Evolutionary conservation across 53 echinoderm and acorn worm genomes (phyloP), one percentile per base, ranked within the genome.

Genomic region (Antedon mediterranea): DNA sequence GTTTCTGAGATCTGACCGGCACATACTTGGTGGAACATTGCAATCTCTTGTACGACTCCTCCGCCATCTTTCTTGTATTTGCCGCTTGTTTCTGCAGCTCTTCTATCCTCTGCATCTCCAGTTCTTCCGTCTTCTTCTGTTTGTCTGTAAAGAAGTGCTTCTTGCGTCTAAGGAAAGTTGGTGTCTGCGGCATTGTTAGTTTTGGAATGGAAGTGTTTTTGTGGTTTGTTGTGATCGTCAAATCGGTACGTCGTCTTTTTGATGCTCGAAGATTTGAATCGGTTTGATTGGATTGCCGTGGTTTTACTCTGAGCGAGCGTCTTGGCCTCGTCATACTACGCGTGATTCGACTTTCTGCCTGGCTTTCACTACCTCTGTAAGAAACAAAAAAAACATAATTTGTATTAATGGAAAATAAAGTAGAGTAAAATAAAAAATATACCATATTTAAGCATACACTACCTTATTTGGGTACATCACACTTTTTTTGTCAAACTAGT

Each of bases 61-160:
- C 83, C 33, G 93, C 81, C 71, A 86, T 73, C 71, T 90, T 85
- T 73, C 88, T 80, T 9, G 76, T 81, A 32, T 83, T 85, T 18
- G 79, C 90, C 71, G 88, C 72, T 57, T 88, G 72, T 28, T 86
- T 72, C 34, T 84, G 81, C 57, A 84, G 78, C 72, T 84, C 74
- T 13, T 80, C 90, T 18, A 93, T 90, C 74, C 31, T 81, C 78
- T 93, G 90, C 78, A 93, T 76, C 73, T 93, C 93, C 42, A 90
- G 34, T 75, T 93, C 37, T 81, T 88, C 88, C n/a, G 90, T 81
- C 28, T 84, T 77, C 73, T 90, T 93, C 42, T 78, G 14, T 15
- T 80, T 76, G 72, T 43, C 26, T 33, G 26, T n/a, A 32, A 78
- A 71, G 20, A 41, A 77, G 14, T 34, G 9, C 34, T 15, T 28